These are phyloP conservation scores for Heliconius ismenius DNA, from an alignment of 2,888 invertebrate genomes.

Conservation along the genomic window DNA sequence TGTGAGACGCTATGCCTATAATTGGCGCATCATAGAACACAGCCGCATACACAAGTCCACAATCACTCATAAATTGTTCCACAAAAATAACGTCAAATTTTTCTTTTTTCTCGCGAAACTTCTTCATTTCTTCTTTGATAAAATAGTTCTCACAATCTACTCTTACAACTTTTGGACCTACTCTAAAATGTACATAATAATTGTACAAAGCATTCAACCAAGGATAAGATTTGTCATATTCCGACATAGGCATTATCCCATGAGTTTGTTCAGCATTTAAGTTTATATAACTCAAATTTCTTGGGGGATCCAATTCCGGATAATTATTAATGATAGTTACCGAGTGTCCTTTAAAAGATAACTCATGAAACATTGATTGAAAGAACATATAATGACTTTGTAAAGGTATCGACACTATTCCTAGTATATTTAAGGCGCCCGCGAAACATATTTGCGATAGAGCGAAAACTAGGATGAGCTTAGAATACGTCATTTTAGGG, in stretches of 20 bases:
- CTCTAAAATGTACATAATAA: slow-evolving; percentile 49
- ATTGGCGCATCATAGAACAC: slow-evolving; percentile 70
- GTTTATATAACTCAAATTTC: slow-evolving; percentile 81
- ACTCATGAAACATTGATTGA: slow-evolving; percentile 78
- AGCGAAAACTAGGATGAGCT: slow-evolving; percentile 37
- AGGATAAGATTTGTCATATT: slow-evolving; percentile 49
- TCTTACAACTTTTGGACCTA: slow-evolving; percentile 42
- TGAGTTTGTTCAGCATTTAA: slow-evolving; percentile 52
- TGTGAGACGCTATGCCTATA: slow-evolving; percentile 78
- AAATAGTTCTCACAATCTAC: slow-evolving; percentile 60
- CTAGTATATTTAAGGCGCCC: slow-evolving; percentile 72
- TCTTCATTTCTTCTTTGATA: slow-evolving; percentile 53
- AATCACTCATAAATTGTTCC: slow-evolving; percentile 74
- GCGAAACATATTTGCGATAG: slow-evolving; percentile 48
- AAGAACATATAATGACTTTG: slow-evolving; percentile 86
- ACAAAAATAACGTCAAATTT: slow-evolving; percentile 74
- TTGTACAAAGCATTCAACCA: slow-evolving; percentile 47
- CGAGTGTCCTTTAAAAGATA: slow-evolving; percentile 82
- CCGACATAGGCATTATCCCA: slow-evolving; percentile 45
- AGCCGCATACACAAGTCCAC: slow-evolving; percentile 66
- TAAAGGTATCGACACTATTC: slow-evolving; percentile 81
- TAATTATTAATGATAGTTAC: slow-evolving; percentile 84
- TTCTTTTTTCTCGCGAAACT: slow-evolving; percentile 50
- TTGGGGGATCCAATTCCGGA: slow-evolving; percentile 65
- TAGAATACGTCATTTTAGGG: slow-evolving; percentile 41